Evolutionary conservation across 2,888 invertebrate species (phyloP).

Genomic region (Xylota segnis): DNA sequence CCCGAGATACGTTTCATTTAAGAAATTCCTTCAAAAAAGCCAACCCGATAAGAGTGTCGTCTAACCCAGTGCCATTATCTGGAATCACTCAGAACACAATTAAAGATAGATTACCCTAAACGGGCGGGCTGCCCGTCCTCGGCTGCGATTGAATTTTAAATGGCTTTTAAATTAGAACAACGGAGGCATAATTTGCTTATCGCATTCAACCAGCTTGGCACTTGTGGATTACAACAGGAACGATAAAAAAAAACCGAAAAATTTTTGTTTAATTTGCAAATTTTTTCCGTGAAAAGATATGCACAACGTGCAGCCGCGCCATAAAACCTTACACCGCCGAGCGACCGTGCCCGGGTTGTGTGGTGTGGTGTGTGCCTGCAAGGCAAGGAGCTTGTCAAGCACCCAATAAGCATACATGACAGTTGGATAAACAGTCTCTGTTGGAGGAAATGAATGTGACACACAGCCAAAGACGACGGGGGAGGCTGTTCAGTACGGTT

Average conservation of each 20-base stretch:
- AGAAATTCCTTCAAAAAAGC: background rate
- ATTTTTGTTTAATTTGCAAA: constrained; percentile 71
- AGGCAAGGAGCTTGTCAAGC: constrained; percentile 73
- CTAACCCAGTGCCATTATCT: constrained; percentile 44
- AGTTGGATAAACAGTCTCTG: constrained; percentile 71
- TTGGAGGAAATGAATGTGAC: constrained; percentile 69
- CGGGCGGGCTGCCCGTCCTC: too few species aligned
- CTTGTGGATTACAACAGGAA: constrained; percentile 49
- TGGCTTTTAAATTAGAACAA: constrained; percentile 63
- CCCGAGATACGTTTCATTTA: constrained; percentile 32
- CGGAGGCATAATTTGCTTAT: constrained; percentile 66
- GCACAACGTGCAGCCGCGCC: constrained; percentile 6
- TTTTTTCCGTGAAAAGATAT: constrained; percentile 54
- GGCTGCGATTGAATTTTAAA: constrained; percentile 45
- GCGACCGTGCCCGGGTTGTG: too few species aligned
- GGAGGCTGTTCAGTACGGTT: constrained; percentile 41
- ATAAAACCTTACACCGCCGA: constrained; percentile 44
- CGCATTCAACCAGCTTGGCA: constrained; percentile 52
- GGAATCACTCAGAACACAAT: constrained; percentile 32
- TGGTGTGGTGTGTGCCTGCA: constrained; percentile 46
- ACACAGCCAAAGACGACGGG: constrained; percentile 14
- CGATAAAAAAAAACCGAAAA: constrained; percentile 24
- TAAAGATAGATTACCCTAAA: constrained; percentile 30
- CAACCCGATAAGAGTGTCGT: constrained; percentile 1
- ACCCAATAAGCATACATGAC: constrained; percentile 73